Evolutionary conservation across 1,140 invertebrate species (phyloP).

Genomic region (Lasaia peninsularis): DNA sequence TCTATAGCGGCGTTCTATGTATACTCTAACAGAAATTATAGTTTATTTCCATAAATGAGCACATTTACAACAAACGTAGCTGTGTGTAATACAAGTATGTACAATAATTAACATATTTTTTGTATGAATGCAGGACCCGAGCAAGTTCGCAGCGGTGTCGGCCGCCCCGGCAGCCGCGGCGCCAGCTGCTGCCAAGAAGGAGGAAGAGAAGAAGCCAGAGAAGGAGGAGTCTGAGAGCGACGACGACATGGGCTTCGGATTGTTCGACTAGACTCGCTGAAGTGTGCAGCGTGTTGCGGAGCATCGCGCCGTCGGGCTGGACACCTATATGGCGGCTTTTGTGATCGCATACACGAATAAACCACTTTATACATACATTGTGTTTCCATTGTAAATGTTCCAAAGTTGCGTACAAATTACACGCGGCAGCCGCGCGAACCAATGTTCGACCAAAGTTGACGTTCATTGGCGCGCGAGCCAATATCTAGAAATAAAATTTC

Average conservation of each 20-base stretch:
- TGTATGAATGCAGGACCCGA: constrained; percentile 84
- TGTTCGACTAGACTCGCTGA: constrained; percentile 89
- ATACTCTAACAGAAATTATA: too few species aligned
- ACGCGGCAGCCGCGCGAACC: too few species aligned
- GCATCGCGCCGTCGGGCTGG: constrained; percentile 49
- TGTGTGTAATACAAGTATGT: too few species aligned
- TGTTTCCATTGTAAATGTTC: neutral
- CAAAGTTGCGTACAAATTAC: too few species aligned
- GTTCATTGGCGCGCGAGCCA: too few species aligned
- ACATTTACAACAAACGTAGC: too few species aligned
- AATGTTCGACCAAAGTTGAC: too few species aligned
- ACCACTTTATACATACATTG: constrained; percentile 21
- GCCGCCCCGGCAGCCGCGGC: constrained; percentile 82
- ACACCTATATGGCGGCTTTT: constrained; percentile 52
- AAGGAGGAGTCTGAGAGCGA: constrained; percentile 92
- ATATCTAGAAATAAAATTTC: too few species aligned
- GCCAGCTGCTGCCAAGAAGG: constrained; percentile 78
- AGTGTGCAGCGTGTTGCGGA: constrained; percentile 21
- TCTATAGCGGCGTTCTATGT: too few species aligned
- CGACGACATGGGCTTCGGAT: constrained; percentile 98
- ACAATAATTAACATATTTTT: neutral
- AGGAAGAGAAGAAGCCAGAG: constrained; percentile 88
- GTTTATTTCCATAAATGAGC: too few species aligned
- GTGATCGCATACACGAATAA: constrained; percentile 24
- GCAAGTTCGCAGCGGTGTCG: constrained; percentile 91